A percentile compares a stretch with the other conserved stretches of the same genome.
Evolutionary conservation across 2,797 vertebrate genomes (phyloP).

Genomic region (Pangasius macronema): DNA sequence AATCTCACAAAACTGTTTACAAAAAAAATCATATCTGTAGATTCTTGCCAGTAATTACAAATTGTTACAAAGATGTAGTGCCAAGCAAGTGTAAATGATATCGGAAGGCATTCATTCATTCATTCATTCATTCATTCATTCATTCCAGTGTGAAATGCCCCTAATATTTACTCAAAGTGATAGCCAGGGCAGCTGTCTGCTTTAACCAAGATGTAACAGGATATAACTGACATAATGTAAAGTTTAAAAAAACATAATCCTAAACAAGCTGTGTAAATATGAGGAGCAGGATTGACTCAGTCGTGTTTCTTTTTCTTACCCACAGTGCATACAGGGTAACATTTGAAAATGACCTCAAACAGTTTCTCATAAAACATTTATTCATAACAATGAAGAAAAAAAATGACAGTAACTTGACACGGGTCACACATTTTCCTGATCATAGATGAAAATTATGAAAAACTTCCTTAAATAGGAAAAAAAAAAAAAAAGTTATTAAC

Average conservation of each 20-base stretch:
- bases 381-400: neutral
- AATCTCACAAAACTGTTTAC: neutral
- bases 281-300: neutral
- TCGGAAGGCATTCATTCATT: neutral
- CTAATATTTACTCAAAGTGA: neutral
- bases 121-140: neutral
- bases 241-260: neutral
- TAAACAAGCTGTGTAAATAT: neutral
- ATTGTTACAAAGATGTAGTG: neutral
- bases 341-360: neutral
- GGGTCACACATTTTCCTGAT: neutral
- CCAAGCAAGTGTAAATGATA: neutral
- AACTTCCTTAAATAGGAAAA: neutral
- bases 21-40: neutral
- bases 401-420: neutral
- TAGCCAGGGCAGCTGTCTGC: neutral
- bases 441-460: neutral
- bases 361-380: conserved; percentile 13
- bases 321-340: neutral
- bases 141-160: neutral
- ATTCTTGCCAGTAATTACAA: neutral
- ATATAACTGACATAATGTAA: neutral
- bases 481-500: neutral
- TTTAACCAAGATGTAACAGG: neutral
- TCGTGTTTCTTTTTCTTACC: neutral